Conservation (phyloP, 2,113 vertebrate genomes). For the Cyanoliseus patagonus region DNA sequence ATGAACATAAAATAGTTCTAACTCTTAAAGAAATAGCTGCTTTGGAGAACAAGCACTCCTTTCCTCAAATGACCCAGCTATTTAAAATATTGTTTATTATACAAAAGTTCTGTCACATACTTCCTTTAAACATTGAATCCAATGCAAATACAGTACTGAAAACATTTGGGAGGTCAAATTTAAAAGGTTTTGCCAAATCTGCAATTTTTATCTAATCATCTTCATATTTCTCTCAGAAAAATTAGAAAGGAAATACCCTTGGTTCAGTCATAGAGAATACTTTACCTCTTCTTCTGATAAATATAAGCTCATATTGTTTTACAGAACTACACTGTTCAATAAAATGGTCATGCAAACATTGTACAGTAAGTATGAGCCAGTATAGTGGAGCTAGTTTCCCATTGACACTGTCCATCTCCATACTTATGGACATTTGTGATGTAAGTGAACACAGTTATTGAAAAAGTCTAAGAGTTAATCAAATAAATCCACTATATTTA, state of each 20-base stretch:
- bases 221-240: not conserved
- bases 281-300: not conserved
- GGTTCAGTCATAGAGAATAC: not conserved
- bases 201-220: not conserved
- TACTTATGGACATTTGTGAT: not conserved
- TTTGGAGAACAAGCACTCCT: not conserved
- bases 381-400: not conserved
- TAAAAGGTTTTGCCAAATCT: not conserved
- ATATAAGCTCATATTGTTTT: not conserved
- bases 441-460: not conserved
- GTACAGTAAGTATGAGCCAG: not conserved
- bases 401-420: not conserved
- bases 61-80: not conserved
- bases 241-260: not conserved
- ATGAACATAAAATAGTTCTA: not conserved
- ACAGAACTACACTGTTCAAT: not conserved
- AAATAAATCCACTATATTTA: slow-evolving; percentile 42
- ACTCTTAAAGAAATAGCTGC: not conserved
- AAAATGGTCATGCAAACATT: not conserved
- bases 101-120: not conserved
- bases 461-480: not conserved
- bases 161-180: not conserved
- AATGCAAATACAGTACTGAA: not conserved
- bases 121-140: not conserved
- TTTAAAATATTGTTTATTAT: not conserved